Evolutionary conservation across 2,888 invertebrate genomes (phyloP).

Genomic region (Sthenelais limicola): DNA sequence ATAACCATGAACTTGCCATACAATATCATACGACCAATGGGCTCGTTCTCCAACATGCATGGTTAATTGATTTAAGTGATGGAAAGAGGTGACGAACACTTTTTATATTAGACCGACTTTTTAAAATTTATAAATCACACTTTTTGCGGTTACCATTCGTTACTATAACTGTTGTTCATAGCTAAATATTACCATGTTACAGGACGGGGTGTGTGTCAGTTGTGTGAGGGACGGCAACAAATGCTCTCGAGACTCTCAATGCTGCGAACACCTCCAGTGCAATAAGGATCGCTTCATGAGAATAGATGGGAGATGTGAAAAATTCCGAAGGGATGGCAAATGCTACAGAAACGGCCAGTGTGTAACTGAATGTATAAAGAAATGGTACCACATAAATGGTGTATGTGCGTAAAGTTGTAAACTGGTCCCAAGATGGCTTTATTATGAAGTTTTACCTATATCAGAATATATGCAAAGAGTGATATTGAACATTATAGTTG

Average conservation of each 20-base stretch:
- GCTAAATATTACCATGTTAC: neutral
- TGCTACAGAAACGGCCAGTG: conserved; percentile 4
- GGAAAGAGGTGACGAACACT: too few relatives aligned
- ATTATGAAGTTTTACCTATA: too few relatives aligned
- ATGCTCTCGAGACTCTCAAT: conserved; percentile 3
- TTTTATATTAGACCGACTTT: too few relatives aligned
- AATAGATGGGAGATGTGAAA: neutral
- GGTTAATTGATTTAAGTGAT: too few relatives aligned
- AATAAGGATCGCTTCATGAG: neutral
- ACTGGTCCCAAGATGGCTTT: too few relatives aligned
- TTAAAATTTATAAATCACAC: too few relatives aligned
- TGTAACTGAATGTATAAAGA: neutral
- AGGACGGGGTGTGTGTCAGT: conserved; percentile 13
- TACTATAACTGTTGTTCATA: neutral
- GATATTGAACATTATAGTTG: too few relatives aligned
- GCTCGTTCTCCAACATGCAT: too few relatives aligned
- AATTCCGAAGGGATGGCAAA: neutral
- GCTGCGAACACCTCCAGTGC: conserved; percentile 15
- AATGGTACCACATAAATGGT: neutral
- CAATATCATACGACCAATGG: too few relatives aligned
- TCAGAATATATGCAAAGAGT: too few relatives aligned
- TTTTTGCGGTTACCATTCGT: neutral
- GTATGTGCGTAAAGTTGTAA: neutral
- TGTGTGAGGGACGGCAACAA: neutral
- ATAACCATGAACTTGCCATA: too few relatives aligned